Conservation (phyloP, 2,797 vertebrate genomes). For the Morelia viridis region DNA sequence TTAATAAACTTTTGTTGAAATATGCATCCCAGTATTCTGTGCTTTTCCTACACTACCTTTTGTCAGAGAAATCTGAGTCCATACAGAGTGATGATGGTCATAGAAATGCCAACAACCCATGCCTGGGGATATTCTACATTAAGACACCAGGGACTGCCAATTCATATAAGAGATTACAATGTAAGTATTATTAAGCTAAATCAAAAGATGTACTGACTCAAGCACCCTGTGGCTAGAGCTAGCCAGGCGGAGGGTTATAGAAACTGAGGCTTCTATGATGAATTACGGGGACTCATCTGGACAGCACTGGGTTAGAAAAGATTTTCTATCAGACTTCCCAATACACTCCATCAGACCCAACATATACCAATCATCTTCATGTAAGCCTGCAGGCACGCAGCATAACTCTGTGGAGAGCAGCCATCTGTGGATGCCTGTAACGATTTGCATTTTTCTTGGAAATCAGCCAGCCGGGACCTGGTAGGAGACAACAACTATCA, state of each 20-base stretch:
- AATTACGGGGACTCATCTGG: neutral
- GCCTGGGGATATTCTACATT: neutral
- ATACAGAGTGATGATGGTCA: neutral
- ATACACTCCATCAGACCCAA: neutral
- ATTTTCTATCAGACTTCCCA: neutral
- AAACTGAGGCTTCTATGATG: neutral
- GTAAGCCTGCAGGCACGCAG: conserved; percentile 89
- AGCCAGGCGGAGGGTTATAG: neutral
- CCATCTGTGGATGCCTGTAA: conserved; percentile 74
- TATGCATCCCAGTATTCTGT: neutral
- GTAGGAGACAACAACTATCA: conserved; percentile 60
- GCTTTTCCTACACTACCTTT: conserved; percentile 17
- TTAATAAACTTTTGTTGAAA: neutral
- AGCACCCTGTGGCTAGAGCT: neutral
- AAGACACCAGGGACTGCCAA: neutral
- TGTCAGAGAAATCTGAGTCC: neutral
- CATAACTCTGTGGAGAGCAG: conserved; percentile 79
- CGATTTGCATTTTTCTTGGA: conserved; percentile 89
- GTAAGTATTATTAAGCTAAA: neutral
- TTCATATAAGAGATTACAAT: neutral
- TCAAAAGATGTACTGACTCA: neutral
- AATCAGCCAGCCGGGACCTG: conserved; percentile 93
- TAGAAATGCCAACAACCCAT: conserved; percentile 2
- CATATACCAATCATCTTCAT: conserved; percentile 90
- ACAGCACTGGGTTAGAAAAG: neutral